Evolutionary conservation across 1,140 invertebrate species (phyloP).

Genomic region (Leptinotarsa lineolata): DNA sequence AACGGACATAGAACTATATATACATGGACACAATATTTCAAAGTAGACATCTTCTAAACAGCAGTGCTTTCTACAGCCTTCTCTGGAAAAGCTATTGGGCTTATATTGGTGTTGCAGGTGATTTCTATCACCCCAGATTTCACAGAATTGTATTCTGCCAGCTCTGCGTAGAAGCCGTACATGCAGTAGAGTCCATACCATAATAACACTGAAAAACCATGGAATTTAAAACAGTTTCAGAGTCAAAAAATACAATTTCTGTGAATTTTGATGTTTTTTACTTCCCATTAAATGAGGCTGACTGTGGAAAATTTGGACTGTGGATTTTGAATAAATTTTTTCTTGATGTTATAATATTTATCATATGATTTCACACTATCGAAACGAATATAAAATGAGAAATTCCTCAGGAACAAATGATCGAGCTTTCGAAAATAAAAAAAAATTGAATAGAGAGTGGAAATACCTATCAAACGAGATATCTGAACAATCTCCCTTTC

Average conservation of each 20-base stretch:
- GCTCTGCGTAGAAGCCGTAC: conserved; percentile 36
- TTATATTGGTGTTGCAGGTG: conserved; percentile 32
- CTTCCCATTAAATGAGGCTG: neutral
- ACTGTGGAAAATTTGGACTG: neutral
- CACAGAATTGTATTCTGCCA: conserved; percentile 36
- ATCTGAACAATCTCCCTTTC: too few relatives aligned
- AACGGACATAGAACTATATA: too few relatives aligned
- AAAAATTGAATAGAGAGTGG: too few relatives aligned
- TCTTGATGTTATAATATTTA: too few relatives aligned
- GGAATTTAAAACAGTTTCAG: conserved; percentile 7
- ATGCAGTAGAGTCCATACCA: conserved; percentile 36
- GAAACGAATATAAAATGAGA: too few relatives aligned
- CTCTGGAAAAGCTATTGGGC: conserved; percentile 23
- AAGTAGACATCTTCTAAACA: conserved; percentile 12
- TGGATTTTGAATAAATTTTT: too few relatives aligned
- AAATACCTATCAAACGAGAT: too few relatives aligned
- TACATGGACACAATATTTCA: too few relatives aligned
- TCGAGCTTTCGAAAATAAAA: too few relatives aligned
- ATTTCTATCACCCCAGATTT: conserved; percentile 40
- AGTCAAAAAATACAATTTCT: neutral
- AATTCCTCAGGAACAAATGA: too few relatives aligned
- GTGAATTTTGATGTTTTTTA: too few relatives aligned
- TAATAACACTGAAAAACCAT: conserved; percentile 31
- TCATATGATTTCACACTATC: too few relatives aligned
- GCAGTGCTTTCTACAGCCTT: conserved; percentile 27